Evolutionary conservation across 2,797 vertebrate genomes (phyloP).

Genomic region (Malacoraja senta): DNA sequence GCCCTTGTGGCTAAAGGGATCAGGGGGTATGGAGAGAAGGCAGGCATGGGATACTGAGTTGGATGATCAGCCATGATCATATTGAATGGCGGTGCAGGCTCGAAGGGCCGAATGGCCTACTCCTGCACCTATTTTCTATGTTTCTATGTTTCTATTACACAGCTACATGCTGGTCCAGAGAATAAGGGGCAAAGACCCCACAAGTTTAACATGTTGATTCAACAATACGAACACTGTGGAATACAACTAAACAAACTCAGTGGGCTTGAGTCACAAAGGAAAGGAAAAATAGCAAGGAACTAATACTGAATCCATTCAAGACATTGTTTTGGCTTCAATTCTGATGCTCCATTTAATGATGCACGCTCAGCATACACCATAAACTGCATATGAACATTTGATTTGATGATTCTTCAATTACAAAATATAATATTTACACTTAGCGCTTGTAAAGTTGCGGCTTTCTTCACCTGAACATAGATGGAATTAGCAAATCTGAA

Average conservation of each 20-base stretch:
- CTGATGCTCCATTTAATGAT: background rate
- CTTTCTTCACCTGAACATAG: background rate
- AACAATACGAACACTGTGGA: background rate
- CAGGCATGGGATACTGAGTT: too few relatives aligned
- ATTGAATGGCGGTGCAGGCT: too few relatives aligned
- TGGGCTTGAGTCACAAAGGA: too few relatives aligned
- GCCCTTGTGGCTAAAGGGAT: too few relatives aligned
- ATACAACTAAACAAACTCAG: background rate
- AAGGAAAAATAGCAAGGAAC: too few relatives aligned
- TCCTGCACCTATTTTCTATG: too few relatives aligned
- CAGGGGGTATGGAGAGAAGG: too few relatives aligned
- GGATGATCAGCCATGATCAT: too few relatives aligned
- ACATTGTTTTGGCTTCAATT: background rate
- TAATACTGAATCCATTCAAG: background rate
- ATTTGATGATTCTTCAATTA: background rate
- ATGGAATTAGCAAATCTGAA: background rate
- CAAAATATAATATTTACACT: background rate
- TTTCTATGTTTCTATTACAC: too few relatives aligned
- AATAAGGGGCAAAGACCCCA: background rate
- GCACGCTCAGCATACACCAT: too few relatives aligned
- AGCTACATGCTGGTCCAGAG: too few relatives aligned
- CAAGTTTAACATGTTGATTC: background rate
- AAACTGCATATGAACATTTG: background rate
- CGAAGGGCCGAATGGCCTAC: too few relatives aligned
- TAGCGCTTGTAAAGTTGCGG: background rate